Evolutionary conservation across 35 echinoderm and acorn worm genomes (phyloP), one percentile per base, ranked within the genome.

Genomic region (Chiridota heheva): DNA sequence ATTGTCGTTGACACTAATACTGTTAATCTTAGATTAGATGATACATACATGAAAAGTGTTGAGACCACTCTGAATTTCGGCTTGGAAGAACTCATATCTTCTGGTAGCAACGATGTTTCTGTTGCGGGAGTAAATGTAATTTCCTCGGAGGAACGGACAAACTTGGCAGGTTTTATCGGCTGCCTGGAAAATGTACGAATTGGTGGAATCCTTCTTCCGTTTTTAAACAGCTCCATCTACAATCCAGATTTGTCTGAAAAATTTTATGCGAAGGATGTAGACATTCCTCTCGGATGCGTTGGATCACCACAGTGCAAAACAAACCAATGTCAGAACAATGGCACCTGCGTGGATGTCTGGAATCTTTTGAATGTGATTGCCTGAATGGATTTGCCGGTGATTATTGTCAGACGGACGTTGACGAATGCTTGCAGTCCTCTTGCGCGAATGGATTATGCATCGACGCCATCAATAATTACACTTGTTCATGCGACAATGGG

Each of bases 131-230:
- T 69, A 12, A 63, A 88, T 32, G 34, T 89, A 38, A 33, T 63
- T 25, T 73, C 81, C 36, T 53, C 47, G 28, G 13, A 40, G 3
- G 63, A 71, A 28, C 89, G 88, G 57, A 22, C 15, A 47, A 72
- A 78, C 40, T 63, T 36, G 38, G 60, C 61, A 22, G 40, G 57
- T 13, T 96, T 84, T 34, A 45, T 76, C 13, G 93, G 93, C 2
- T 89, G 86, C 47, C 57, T 96, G n/a, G 79, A 96, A 17, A 84
- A 90, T 1, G 60, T 96, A 2, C 58, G 93, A 33, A 83, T 96
- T 2, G 93, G 93, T 4, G 79, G 62, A 0, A 33, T 87, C 28
- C 66, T 96, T 1, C 66, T 96, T 18, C 93, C 93, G 18, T 90
- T 87, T 37, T 90, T 83, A 41, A 40, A 84, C 47, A 38, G 43